Evolutionary conservation across 2,797 vertebrate species (phyloP).

Genomic region (Antrozous pallidus): DNA sequence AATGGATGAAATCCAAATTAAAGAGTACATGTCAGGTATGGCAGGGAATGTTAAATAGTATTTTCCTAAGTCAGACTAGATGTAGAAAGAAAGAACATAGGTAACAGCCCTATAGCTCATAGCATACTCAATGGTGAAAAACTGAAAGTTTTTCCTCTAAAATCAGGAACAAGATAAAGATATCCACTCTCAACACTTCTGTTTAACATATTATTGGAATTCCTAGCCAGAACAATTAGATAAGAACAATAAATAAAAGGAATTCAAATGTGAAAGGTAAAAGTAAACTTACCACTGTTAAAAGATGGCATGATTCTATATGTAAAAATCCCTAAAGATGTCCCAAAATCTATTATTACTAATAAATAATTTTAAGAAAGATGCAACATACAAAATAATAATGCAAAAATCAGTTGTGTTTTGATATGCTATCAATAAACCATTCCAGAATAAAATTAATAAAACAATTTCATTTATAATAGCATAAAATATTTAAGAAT

Average conservation of each 20-base stretch:
- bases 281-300: background rate
- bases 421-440: background rate
- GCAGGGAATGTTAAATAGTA: slow-evolving; percentile 71
- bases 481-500: too few relatives aligned
- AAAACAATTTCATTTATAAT: background rate
- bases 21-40: slow-evolving; percentile 64
- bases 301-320: background rate
- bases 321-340: background rate
- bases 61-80: slow-evolving; percentile 67
- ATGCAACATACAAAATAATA: too few relatives aligned
- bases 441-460: background rate
- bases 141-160: background rate
- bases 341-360: too few relatives aligned
- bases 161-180: background rate
- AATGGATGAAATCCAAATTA: slow-evolving; percentile 72
- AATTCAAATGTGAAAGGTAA: background rate
- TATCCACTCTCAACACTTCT: background rate
- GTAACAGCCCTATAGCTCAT: background rate
- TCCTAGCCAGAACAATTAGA: background rate
- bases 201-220: background rate
- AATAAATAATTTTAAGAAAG: too few relatives aligned
- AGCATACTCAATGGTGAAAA: background rate
- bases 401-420: too few relatives aligned
- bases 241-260: background rate
- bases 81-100: background rate